phyloP scores from a whole-genome alignment of 35 echinoderm and acorn worm species.

The Ophioderma brevispina region DNA sequence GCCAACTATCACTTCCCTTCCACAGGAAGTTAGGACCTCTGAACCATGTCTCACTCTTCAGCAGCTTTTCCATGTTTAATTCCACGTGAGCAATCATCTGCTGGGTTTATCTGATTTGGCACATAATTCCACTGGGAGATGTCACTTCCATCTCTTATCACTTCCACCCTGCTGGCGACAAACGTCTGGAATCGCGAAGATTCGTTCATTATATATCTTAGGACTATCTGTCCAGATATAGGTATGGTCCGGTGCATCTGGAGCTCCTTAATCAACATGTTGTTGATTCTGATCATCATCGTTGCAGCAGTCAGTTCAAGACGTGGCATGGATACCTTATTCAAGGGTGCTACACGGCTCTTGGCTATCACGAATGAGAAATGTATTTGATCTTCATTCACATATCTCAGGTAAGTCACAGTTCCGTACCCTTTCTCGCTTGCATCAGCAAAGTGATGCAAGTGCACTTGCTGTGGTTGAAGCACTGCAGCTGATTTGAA shows the following conservation, averaged over 20 bases:
- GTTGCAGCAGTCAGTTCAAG: conserved; percentile 76
- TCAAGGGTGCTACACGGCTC: conserved; percentile 43
- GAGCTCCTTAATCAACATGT: conserved; percentile 60
- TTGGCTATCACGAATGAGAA: conserved; percentile 45
- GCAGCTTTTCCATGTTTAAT: conserved; percentile 27
- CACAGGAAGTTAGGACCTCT: conserved; percentile 55
- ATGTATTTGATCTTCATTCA: conserved; percentile 26
- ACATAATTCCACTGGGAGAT: conserved; percentile 70
- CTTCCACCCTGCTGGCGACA: conserved; percentile 72
- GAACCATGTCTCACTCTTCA: conserved; percentile 30
- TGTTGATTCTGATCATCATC: conserved; percentile 61
- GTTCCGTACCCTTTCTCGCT: too few relatives aligned
- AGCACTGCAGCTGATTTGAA: conserved; percentile 13
- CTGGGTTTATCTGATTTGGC: conserved; percentile 39
- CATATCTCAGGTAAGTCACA: conserved; percentile 1
- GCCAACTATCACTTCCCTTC: conserved; percentile 33
- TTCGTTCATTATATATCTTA: conserved; percentile 79
- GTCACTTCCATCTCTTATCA: conserved; percentile 50
- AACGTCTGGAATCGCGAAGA: conserved; percentile 59
- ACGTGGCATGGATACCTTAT: conserved; percentile 43
- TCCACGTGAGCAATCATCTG: conserved; percentile 64
- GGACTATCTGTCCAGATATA: conserved; percentile 46
- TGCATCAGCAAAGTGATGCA: conserved; percentile 72
- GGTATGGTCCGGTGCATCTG: conserved; percentile 37
- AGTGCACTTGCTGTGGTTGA: neutral